phyloP scores from a whole-genome alignment of 2,888 invertebrate genomes.

The Gibbula magus region DNA sequence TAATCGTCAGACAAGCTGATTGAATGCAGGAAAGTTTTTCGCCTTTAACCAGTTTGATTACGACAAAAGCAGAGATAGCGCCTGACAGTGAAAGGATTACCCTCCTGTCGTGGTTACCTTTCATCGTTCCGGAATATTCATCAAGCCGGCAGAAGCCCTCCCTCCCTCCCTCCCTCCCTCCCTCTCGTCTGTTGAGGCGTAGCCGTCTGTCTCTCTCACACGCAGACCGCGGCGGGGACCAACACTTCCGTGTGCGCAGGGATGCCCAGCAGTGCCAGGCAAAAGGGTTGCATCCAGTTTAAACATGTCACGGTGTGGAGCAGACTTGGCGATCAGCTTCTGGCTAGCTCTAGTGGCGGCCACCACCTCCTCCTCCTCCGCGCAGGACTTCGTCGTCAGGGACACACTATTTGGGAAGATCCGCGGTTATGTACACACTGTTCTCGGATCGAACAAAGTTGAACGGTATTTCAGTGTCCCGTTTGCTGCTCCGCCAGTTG shows the following conservation, averaged over 20 bases:
- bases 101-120: background rate
- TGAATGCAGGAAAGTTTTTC: background rate
- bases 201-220: background rate
- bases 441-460: conserved; percentile 39
- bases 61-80: background rate
- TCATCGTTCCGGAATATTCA: background rate
- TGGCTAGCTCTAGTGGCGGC: background rate
- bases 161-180: too few species aligned
- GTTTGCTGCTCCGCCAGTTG: conserved; percentile 60
- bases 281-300: background rate
- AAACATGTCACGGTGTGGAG: background rate
- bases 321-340: background rate
- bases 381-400: conserved; percentile 31
- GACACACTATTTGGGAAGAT: conserved; percentile 55
- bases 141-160: background rate
- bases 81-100: background rate
- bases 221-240: background rate
- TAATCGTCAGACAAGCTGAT: background rate
- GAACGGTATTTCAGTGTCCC: conserved; percentile 60
- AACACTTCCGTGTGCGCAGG: background rate
- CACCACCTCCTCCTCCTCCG: background rate
- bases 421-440: conserved; percentile 45
- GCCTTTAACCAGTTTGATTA: background rate
- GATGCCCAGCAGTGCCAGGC: background rate
- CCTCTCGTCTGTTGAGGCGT: background rate